Evolutionary conservation across 2,113 vertebrate species (phyloP).

Genomic region (Peromyscus polionotus): DNA sequence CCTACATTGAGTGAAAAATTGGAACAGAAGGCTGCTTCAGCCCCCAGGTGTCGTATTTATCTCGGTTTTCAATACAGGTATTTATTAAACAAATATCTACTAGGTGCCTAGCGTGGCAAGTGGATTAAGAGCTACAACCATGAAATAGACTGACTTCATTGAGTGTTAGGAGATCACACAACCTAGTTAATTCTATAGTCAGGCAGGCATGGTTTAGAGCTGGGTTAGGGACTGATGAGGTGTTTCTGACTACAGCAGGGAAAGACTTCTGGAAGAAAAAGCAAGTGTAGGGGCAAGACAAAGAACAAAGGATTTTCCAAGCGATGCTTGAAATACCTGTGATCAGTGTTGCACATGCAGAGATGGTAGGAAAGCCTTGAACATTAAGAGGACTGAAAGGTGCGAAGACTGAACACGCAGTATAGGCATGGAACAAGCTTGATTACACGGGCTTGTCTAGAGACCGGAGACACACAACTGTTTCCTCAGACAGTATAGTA

Average conservation of each 20-base stretch:
- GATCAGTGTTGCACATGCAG: background rate
- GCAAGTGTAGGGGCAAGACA: background rate
- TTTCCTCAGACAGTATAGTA: background rate
- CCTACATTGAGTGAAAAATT: constrained; percentile 47
- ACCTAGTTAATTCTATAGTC: background rate
- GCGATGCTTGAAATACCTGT: background rate
- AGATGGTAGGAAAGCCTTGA: background rate
- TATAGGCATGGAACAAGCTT: background rate
- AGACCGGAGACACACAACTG: background rate
- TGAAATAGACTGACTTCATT: background rate
- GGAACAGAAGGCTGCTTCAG: constrained; percentile 22
- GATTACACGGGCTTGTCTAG: background rate
- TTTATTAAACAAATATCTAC: background rate
- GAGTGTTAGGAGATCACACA: background rate
- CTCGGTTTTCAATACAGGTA: background rate
- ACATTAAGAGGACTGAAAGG: constrained; percentile 11
- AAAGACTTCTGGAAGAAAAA: background rate
- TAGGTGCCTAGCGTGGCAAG: background rate
- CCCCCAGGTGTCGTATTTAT: constrained; percentile 20
- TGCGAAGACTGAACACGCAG: background rate
- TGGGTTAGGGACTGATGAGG: background rate
- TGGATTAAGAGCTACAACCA: constrained; percentile 12
- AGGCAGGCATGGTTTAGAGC: background rate
- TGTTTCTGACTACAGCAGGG: background rate
- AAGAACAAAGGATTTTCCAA: background rate